These are phyloP conservation scores for Epistrophe grossulariae DNA, from an alignment of 2,888 invertebrate species.

Conservation along the genomic window DNA sequence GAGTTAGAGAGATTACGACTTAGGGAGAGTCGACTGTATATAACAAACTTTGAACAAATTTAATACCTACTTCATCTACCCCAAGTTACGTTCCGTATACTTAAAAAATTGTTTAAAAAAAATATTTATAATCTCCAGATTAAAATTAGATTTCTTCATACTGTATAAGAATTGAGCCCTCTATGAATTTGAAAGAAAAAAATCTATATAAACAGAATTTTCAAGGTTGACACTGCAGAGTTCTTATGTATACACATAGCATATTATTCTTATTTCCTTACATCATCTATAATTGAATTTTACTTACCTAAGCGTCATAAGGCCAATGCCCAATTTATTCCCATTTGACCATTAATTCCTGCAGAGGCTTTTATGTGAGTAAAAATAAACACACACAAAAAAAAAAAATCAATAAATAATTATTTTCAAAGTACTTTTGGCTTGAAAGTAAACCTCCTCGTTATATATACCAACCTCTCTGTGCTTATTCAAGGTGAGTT, in stretches of 20 bases:
- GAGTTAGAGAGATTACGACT: no score
- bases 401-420: constrained; percentile 54
- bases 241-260: neutral
- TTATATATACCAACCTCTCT: neutral
- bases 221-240: neutral
- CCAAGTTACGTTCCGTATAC: no score
- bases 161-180: neutral
- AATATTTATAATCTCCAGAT: neutral
- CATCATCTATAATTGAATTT: constrained; percentile 14
- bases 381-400: neutral
- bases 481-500: constrained; percentile 53
- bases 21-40: no score
- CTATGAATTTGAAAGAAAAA: neutral
- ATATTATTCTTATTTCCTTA: neutral
- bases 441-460: constrained; percentile 51
- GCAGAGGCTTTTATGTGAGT: neutral
- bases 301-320: neutral
- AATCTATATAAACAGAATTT: neutral
- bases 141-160: neutral
- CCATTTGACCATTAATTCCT: constrained; percentile 2
- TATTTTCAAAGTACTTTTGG: constrained; percentile 58
- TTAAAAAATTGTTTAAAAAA: no score
- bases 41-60: no score
- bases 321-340: constrained; percentile 14
- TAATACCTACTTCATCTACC: no score